Base-by-base conservation (phyloP, 2,888 invertebrate genomes). In the Drosophila suboccidentalis region DNA sequence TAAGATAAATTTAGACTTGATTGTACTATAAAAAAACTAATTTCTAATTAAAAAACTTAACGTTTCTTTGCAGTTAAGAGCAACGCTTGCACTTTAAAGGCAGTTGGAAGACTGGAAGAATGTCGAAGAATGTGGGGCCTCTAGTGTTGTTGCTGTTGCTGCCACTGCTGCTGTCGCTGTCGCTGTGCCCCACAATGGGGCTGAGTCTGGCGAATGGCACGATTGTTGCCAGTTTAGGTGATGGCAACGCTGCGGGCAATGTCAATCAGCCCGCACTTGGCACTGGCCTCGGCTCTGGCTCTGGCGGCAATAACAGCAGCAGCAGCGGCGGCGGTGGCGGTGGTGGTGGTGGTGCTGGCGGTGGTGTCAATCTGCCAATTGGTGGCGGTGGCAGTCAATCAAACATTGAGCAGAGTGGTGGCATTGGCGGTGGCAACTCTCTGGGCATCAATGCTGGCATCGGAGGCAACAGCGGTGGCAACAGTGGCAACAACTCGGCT, bases 401-500 rank as follows among this genome's bases (percentile, higher is more conserved):
- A 22, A 80, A 75, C 41, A 65, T 44, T 32, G 77, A 83, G 9
- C 11, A 59, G 2, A 60, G 41, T 36, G 68, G 59, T n/a, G 54
- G 55, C 53, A 70, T 55, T 49, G 83, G 73, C 8, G 26, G 26
- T 26, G 72, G 65, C 22, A 72, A 34, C 36, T 50, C 67, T 1
- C 8, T 59, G 9, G 66, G 71, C 10, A 26, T 34, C 34, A 46
- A 53, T 6, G 32, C 51, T 10, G 47, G 64, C 17, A 65, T 69
- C 15, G 51, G 57, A 46, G 70, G 67, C 59, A 67, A 61, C 51
- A 51, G 47, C 19, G 32, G 49, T 11, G 38, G 53, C 44, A 57
- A 29, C 44, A 57, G 68, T 41, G 71, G 74, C 67, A 90, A 77
- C 60, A 89, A 79, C 65, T 90, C 84, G 1, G 77, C 89, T 4